A percentile compares a stretch with the other conserved stretches of the same genome.
Conservation (phyloP, 2,113 vertebrate species). For the Pithys albifrons region DNA sequence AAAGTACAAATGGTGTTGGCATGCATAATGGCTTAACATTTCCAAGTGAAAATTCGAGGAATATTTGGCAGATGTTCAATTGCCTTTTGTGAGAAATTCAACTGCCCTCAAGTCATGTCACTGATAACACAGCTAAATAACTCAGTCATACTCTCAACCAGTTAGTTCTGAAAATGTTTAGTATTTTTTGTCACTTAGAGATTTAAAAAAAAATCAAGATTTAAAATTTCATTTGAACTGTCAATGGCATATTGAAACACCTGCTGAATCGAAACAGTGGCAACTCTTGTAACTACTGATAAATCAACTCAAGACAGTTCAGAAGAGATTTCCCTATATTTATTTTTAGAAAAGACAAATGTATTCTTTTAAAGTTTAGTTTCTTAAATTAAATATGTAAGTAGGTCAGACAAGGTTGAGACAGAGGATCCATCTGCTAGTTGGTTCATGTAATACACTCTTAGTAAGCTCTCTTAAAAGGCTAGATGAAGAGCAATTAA, state of each 20-base stretch:
- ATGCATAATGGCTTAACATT: neutral
- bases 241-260: neutral
- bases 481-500: conserved; percentile 51
- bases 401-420: conserved; percentile 26
- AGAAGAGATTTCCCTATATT: conserved; percentile 16
- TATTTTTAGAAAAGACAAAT: conserved; percentile 29
- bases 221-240: neutral
- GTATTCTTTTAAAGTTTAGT: conserved; percentile 5
- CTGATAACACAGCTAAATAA: neutral
- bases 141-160: neutral
- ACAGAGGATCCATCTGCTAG: conserved; percentile 32
- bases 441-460: conserved; percentile 45
- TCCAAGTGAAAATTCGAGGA: neutral
- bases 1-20: neutral
- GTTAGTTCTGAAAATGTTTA: neutral
- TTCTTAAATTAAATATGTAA: conserved; percentile 65
- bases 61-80: neutral
- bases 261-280: neutral
- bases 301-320: conserved; percentile 29
- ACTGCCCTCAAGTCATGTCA: neutral
- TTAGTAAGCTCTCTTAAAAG: conserved; percentile 42
- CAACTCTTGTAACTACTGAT: conserved; percentile 13
- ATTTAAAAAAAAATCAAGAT: neutral
- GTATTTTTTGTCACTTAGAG: neutral
- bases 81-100: conserved; percentile 23